phyloP scores from a whole-genome alignment of 2,888 invertebrate species.

The Willowsia nigromaculata region DNA sequence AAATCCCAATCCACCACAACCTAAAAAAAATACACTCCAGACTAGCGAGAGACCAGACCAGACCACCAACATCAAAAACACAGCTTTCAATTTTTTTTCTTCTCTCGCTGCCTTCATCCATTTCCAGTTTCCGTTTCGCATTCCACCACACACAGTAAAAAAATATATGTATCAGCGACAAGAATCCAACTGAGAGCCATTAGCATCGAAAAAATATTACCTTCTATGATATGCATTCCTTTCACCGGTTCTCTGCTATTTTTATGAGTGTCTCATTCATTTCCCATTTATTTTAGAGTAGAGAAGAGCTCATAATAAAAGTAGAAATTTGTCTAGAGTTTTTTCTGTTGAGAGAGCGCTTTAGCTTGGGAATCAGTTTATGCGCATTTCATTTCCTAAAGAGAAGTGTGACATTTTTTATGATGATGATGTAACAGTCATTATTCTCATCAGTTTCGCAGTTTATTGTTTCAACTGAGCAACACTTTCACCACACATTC shows the following conservation, averaged over 20 bases:
- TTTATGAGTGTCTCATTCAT: constrained; percentile 1
- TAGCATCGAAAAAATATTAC: neutral
- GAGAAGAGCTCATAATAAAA: neutral
- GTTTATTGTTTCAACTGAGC: constrained; percentile 17
- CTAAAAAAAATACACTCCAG: neutral
- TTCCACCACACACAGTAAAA: neutral
- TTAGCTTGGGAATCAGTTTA: constrained; percentile 12
- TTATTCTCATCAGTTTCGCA: too few species aligned
- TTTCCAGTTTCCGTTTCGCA: constrained; percentile 41
- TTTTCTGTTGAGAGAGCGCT: neutral
- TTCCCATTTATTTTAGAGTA: neutral
- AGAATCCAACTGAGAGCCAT: neutral
- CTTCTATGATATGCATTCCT: neutral
- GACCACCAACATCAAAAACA: neutral
- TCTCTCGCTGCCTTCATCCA: neutral
- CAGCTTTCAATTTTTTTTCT: neutral
- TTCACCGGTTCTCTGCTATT: neutral
- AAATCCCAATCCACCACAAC: neutral
- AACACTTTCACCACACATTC: neutral
- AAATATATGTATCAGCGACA: too few species aligned
- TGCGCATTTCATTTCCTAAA: constrained; percentile 38
- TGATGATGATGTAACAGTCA: constrained; percentile 36
- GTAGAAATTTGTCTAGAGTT: neutral
- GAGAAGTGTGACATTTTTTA: constrained; percentile 10
- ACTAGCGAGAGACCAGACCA: too few species aligned